Percentiles rank a stretch among this genome's conserved stretches.
Evolutionary conservation across 37 sponge, comb jelly and placozoan species (phyloP).

Genomic region (Spongia lamella): DNA sequence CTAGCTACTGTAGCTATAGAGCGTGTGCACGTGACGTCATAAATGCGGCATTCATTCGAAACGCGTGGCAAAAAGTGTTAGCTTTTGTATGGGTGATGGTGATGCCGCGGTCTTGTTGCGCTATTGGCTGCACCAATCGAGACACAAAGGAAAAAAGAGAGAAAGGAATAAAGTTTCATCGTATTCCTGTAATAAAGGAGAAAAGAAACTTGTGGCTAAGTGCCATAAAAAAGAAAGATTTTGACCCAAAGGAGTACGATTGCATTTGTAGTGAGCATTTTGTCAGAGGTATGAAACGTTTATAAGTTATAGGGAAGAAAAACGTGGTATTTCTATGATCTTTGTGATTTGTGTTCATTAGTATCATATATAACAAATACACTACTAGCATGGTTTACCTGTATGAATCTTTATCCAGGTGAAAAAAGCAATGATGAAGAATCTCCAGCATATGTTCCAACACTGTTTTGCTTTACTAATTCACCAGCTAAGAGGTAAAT

Average conservation of each 20-base stretch:
- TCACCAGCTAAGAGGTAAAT: neutral
- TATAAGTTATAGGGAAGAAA: neutral
- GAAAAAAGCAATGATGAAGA: constrained; percentile 8
- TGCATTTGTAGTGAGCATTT: constrained; percentile 29
- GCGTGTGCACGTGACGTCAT: no score
- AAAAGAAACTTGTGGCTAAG: neutral
- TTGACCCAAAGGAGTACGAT: neutral
- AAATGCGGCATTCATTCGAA: no score
- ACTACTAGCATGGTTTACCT: no score
- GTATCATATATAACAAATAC: neutral
- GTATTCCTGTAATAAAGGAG: neutral
- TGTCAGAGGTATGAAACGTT: constrained; percentile 12
- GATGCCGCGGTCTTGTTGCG: constrained; percentile 16
- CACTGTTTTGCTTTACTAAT: neutral
- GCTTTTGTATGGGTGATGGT: neutral
- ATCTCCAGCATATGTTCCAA: constrained; percentile 9
- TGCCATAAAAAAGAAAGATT: constrained; percentile 16
- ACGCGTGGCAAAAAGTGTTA: no score
- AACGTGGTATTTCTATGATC: neutral
- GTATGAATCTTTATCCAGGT: no score
- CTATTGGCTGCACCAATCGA: constrained; percentile 2
- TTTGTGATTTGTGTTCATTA: neutral
- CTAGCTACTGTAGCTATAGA: no score
- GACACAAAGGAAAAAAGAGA: neutral
- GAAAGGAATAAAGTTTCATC: constrained; percentile 11